Evolutionary conservation across 2,113 vertebrate species (phyloP).

Genomic region (Apteryx owenii): DNA sequence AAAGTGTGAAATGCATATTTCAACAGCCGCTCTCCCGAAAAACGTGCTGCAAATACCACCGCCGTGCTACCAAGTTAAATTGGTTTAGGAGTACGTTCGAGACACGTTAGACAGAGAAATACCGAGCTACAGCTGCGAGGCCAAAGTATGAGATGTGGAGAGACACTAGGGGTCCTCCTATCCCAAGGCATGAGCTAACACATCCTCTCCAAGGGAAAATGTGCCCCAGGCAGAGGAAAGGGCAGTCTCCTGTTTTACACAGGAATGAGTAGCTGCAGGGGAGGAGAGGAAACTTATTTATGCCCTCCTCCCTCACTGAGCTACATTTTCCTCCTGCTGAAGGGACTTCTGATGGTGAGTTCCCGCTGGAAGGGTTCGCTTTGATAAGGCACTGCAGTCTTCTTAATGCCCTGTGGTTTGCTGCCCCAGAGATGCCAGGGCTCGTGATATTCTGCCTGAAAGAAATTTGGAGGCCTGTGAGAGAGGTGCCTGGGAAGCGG

Average conservation of each 20-base stretch:
- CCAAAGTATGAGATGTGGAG: not conserved
- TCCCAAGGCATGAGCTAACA: not conserved
- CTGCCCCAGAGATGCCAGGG: not conserved
- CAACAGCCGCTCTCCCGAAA: not conserved
- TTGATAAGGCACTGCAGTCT: not conserved
- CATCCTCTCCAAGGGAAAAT: not conserved
- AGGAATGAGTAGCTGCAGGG: not conserved
- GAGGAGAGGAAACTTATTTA: fast-evolving
- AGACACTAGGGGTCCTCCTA: slow-evolving; percentile 46
- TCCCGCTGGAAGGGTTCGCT: not conserved
- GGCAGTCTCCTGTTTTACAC: not conserved
- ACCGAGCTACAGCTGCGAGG: not conserved
- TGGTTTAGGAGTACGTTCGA: not conserved
- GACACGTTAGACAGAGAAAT: not conserved
- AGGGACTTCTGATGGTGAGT: not conserved
- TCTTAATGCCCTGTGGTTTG: not conserved
- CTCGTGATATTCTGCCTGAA: not conserved
- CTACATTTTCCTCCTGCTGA: not conserved
- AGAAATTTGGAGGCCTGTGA: not conserved
- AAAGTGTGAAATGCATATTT: not conserved
- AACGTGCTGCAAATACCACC: not conserved
- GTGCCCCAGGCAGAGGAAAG: not conserved
- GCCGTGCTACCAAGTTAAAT: not conserved
- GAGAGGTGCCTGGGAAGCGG: not conserved
- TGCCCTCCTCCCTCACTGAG: not conserved